These are phyloP conservation scores for Brachionus rotundiformis DNA, from an alignment of 1,140 invertebrate species.

Conservation along the genomic window DNA sequence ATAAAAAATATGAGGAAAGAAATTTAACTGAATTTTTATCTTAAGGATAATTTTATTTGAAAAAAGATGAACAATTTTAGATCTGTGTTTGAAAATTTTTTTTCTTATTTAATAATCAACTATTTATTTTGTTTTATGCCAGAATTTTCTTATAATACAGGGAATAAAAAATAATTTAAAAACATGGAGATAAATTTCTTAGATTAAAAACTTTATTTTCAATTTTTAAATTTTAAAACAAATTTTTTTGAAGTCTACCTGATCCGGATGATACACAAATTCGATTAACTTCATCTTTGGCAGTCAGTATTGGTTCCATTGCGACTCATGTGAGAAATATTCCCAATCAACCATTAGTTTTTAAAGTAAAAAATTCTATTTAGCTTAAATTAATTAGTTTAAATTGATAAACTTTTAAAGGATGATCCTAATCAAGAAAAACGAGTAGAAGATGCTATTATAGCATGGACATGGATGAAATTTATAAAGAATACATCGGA, in stretches of 20 bases:
- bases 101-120: too few species aligned
- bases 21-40: too few species aligned
- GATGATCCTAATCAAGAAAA: background rate
- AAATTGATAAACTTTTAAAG: background rate
- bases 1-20: too few species aligned
- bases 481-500: slow-evolving; percentile 48
- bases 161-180: too few species aligned
- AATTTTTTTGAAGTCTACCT: background rate
- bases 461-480: slow-evolving; percentile 53
- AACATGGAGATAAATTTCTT: too few species aligned
- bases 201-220: too few species aligned
- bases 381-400: background rate
- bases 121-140: too few species aligned
- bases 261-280: slow-evolving; percentile 52
- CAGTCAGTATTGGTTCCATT: slow-evolving; percentile 55
- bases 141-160: too few species aligned
- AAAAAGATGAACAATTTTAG: too few species aligned
- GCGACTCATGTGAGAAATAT: slow-evolving; percentile 56
- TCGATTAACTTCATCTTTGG: slow-evolving; percentile 55
- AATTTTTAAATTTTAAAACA: too few species aligned
- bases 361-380: slow-evolving; percentile 54
- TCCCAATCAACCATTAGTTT: slow-evolving; percentile 57
- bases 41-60: too few species aligned
- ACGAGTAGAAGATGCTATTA: slow-evolving; percentile 51
- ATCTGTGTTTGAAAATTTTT: too few species aligned